Evolutionary conservation across 1,140 invertebrate species (phyloP).

Genomic region (Myzus persicae): DNA sequence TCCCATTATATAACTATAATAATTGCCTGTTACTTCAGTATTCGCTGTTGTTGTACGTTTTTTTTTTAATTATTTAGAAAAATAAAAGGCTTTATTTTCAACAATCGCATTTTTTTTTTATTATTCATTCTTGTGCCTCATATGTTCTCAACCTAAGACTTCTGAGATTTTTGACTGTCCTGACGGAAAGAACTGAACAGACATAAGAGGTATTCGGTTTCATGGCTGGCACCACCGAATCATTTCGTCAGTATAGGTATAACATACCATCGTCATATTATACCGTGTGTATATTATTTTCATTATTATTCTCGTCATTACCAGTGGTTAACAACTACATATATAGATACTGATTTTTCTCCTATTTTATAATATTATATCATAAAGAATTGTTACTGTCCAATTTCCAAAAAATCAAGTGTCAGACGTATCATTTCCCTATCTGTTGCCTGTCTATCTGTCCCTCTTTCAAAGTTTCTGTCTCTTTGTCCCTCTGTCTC

Average conservation of each 20-base stretch:
- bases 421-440: no score
- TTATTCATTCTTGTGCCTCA: no score
- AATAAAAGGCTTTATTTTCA: neutral
- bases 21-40: neutral
- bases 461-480: no score
- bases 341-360: neutral
- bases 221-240: neutral
- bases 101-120: no score
- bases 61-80: neutral
- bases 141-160: neutral
- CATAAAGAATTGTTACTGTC: neutral
- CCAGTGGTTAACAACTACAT: neutral
- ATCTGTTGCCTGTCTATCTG: no score
- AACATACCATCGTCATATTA: neutral
- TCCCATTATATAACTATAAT: neutral
- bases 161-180: neutral
- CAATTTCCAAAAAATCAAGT: no score
- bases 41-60: neutral
- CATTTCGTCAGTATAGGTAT: neutral
- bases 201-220: neutral
- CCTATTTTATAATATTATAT: neutral
- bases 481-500: no score
- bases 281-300: neutral
- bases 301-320: neutral
- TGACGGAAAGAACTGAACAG: neutral